Percentiles rank a stretch among this genome's conserved stretches.
These are phyloP conservation scores for Beris chalybata DNA, from an alignment of 2,888 invertebrate genomes.

Conservation along the genomic window DNA sequence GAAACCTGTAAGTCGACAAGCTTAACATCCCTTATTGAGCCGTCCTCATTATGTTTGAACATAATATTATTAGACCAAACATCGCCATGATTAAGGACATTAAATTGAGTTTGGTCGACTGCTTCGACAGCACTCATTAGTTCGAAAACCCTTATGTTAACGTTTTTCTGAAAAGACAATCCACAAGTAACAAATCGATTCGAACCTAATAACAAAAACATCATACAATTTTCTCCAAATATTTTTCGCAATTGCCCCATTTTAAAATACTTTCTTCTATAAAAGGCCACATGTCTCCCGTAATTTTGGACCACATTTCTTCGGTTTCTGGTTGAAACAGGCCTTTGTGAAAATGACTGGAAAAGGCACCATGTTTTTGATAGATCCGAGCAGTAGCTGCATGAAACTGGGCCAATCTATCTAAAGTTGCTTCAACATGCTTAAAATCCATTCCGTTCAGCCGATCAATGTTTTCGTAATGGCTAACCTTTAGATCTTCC, in stretches of 20 bases:
- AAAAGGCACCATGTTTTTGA: conserved; percentile 31
- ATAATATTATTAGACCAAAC: conserved; percentile 51
- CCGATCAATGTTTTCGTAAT: conserved; percentile 13
- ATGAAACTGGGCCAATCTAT: conserved; percentile 35
- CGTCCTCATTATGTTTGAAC: conserved; percentile 45
- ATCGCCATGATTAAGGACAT: conserved; percentile 50
- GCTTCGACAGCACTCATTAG: background rate
- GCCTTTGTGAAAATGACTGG: conserved; percentile 24
- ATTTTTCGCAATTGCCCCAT: conserved; percentile 40
- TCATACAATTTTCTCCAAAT: conserved; percentile 44
- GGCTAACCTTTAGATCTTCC: conserved; percentile 16
- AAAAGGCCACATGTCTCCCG: background rate
- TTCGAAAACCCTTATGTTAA: background rate
- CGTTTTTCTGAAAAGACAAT: conserved; percentile 1
- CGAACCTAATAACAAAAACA: no score
- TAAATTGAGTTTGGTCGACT: conserved; percentile 44
- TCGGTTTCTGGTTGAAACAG: background rate
- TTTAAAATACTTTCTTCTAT: background rate
- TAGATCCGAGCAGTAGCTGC: conserved; percentile 24
- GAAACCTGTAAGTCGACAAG: conserved; percentile 49
- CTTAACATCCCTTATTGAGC: conserved; percentile 46
- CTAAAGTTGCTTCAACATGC: conserved; percentile 17
- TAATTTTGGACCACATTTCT: background rate
- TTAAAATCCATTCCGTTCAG: conserved; percentile 16
- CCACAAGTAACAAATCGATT: no score